These are phyloP conservation scores for Neria commutata DNA, from an alignment of 2,888 invertebrate genomes.

Conservation along the genomic window DNA sequence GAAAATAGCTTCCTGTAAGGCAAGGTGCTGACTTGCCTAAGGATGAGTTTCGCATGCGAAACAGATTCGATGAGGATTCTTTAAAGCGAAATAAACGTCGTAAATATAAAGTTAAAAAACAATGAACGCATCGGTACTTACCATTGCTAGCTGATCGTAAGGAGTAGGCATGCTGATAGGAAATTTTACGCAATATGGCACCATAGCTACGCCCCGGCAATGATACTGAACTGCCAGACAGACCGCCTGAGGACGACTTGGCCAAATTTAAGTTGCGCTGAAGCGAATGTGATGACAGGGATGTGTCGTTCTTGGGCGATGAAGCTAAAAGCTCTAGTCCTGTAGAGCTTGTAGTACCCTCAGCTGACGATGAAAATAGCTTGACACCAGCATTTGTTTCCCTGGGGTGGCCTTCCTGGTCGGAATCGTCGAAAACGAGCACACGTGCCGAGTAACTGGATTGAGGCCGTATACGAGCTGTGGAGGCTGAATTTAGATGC, in stretches of 20 bases:
- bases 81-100: neutral
- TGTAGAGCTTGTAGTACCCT: conserved; percentile 30
- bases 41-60: conserved; percentile 85
- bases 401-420: conserved; percentile 62
- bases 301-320: conserved; percentile 46
- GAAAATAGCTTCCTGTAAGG: conserved; percentile 73
- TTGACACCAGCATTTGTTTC: neutral
- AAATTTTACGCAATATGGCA: conserved; percentile 56
- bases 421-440: conserved; percentile 77
- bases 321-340: conserved; percentile 46
- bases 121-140: conserved; percentile 26
- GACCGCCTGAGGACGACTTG: conserved; percentile 57
- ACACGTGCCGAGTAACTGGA: conserved; percentile 77
- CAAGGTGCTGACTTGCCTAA: conserved; percentile 95
- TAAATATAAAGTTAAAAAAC: neutral
- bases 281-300: conserved; percentile 40
- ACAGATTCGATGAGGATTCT: conserved; percentile 74
- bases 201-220: conserved; percentile 55
- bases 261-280: conserved; percentile 52
- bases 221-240: conserved; percentile 58
- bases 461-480: conserved; percentile 63
- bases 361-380: neutral
- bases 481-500: conserved; percentile 37
- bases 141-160: conserved; percentile 55
- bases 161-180: conserved; percentile 60